Base-by-base conservation (phyloP, 2,113 vertebrate genomes). In the Thoracochromis brauschi region DNA sequence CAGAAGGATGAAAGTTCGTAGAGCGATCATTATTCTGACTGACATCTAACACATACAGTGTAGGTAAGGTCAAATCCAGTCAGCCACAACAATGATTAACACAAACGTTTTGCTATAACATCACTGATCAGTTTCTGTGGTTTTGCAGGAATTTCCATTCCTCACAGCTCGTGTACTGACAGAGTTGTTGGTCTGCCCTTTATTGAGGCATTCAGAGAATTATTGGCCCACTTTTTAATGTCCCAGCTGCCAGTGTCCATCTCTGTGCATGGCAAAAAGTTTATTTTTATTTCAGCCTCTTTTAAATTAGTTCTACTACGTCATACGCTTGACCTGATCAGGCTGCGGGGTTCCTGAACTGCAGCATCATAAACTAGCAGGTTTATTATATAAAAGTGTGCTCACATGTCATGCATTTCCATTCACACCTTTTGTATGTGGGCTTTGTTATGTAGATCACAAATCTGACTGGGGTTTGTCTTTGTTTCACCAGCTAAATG, bases 351-450 rank as follows among this genome's bases (percentile, higher is more conserved):
- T 0, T 49, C 42, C 42, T 45, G 24, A 75, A 49, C 11, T 26
- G 8, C 68, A 45, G 38, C 68, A 45, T 45, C 68, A 26, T 45
- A 26, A 26, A 73, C 9, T 5, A 26, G 71, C 24, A 47, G 9
- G 40, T 47, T 5, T 29, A 0, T 26, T 47, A 29, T 26, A 45
- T 26, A 11, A 29, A 0, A 0, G 24, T 11, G 71, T 29, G 6
- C 42, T 75, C 9, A 29, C 14, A 29, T 29, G 26, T 49, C 24
- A 49, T 49, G 14, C 9, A 5, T 29, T 75, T 29, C 9, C 14
- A 75, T 75, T 26, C 21, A 26, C 38, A 45, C 21, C 5, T 73
- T 24, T 45, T 26, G 38, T 24, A 73, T 45, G 24, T 5, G 21
- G 13, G 6, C 42, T 75, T 49, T 49, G 21, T 49, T 49, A 16